Evolutionary conservation across 2,113 vertebrate species (phyloP).

Genomic region (Ciconia stormi): DNA sequence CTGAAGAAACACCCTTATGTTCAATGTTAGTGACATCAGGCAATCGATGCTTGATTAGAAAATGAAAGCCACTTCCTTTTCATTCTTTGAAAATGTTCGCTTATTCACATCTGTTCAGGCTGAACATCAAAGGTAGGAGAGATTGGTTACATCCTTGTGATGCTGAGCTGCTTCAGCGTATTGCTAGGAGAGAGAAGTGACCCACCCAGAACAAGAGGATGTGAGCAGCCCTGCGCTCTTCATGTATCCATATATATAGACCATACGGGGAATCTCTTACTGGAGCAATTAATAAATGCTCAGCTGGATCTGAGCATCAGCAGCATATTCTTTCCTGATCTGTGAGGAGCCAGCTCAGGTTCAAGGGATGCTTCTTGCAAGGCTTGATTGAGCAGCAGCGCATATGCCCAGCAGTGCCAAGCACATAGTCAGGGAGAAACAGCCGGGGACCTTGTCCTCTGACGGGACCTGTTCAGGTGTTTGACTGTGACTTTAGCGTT

Average conservation of each 20-base stretch:
- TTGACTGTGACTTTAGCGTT: not conserved
- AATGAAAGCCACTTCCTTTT: conserved; percentile 21
- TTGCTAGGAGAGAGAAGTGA: not conserved
- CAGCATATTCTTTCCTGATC: not conserved
- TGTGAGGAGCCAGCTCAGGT: not conserved
- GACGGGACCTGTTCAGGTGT: not conserved
- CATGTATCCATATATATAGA: not conserved
- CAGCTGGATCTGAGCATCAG: not conserved
- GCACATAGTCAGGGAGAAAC: not conserved
- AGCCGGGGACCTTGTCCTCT: not conserved
- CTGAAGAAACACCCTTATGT: not conserved
- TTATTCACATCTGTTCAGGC: not conserved
- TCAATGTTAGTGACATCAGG: not conserved
- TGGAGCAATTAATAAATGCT: not conserved
- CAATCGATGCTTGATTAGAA: not conserved
- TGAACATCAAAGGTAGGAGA: not conserved
- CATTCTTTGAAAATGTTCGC: not conserved
- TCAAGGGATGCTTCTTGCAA: not conserved
- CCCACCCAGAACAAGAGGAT: not conserved
- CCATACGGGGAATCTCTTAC: rapidly evolving
- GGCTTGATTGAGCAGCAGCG: not conserved
- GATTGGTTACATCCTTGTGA: rapidly evolving
- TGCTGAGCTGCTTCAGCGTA: not conserved
- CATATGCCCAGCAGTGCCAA: rapidly evolving
- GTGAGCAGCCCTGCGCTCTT: not conserved